Base-by-base conservation (phyloP, 2,113 vertebrate species). In the Todiramphus chloris region DNA sequence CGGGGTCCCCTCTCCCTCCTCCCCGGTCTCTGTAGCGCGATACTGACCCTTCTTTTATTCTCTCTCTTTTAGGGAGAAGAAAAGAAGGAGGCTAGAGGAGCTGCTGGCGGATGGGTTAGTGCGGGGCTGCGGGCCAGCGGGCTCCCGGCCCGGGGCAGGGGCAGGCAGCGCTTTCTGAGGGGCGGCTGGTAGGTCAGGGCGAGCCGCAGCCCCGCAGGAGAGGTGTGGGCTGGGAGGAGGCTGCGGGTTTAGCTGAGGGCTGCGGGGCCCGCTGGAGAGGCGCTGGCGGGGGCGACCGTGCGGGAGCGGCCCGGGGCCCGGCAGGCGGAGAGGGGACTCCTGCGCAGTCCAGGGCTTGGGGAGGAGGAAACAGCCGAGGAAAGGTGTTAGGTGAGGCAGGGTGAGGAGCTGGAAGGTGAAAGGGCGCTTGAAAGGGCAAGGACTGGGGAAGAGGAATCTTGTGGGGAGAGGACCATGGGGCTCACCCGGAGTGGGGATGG, bases 11-110 rank as follows among this genome's bases (percentile, higher is more conserved):
- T 93, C 92, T 81, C 95, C 89, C 87, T 96, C 91, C 96, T 97
- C 97, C 96, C 97, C 97, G 98, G 97, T 98, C 96, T 97, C 96
- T 93, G 93, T 97, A 97, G 98, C 97, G 97, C 97, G 98, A 97
- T 97, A 97, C 98, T 99, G 98, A 98, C 99, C 97, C 97, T 99
- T 99, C 97, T 98, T 99, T 98, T 99, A 98, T 98, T 99, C 97
- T 99, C 98, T 98, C 98, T 98, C 97, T 98, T 99, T 97, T 98
- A 99, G 99, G 99, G 99, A 99, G 99, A 99, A 99, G 99, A 99
- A 99, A 99, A 99, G 99, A 99, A 99, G 99, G 99, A 98, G 99
- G 99, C 98, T 99, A 99, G 99, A 99, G 98, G 99, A 99, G 99
- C 98, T 98, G 98, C 98, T 98, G 98, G 98, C 99, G 99, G 98